phyloP scores from a whole-genome alignment of 2,113 vertebrate species.

The Tursiops truncatus region DNA sequence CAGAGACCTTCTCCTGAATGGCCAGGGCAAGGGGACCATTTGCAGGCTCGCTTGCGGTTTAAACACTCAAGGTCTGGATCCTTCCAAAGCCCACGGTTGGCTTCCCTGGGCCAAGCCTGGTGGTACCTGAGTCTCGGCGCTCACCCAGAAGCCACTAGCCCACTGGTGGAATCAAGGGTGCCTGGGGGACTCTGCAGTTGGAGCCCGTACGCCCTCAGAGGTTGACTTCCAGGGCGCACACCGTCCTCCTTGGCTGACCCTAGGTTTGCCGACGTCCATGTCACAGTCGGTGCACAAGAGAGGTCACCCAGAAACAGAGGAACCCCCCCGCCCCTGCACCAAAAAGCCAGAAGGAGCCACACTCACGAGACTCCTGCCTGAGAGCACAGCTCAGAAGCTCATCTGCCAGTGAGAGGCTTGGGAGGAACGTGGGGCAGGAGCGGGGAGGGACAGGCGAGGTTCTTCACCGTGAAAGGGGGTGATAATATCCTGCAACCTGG shows the following conservation, averaged over 20 bases:
- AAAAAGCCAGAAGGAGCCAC: neutral
- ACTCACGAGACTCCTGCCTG: fast-evolving
- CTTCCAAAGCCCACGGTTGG: neutral
- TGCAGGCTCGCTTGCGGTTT: neutral
- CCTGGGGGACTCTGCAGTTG: fast-evolving
- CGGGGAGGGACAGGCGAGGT: too few relatives aligned
- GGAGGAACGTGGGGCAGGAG: too few relatives aligned
- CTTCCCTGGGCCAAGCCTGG: neutral
- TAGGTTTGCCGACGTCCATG: fast-evolving
- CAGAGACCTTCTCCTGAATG: neutral
- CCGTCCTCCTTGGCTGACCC: neutral
- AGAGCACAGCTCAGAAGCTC: neutral
- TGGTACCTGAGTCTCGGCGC: neutral
- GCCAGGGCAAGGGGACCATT: neutral
- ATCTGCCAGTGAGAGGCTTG: too few relatives aligned
- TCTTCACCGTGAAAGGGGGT: neutral
- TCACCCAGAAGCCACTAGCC: neutral
- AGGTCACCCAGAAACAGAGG: fast-evolving
- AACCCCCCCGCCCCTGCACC: neutral
- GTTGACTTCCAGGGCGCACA: neutral
- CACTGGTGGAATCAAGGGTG: fast-evolving
- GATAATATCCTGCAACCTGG: fast-evolving
- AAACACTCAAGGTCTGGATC: neutral
- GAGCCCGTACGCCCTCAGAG: neutral
- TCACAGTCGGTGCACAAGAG: neutral